Percentiles rank a stretch among this genome's conserved stretches.
These are phyloP conservation scores for Eudyptes chrysolophus DNA, from an alignment of 2,113 vertebrate species.

Conservation along the genomic window DNA sequence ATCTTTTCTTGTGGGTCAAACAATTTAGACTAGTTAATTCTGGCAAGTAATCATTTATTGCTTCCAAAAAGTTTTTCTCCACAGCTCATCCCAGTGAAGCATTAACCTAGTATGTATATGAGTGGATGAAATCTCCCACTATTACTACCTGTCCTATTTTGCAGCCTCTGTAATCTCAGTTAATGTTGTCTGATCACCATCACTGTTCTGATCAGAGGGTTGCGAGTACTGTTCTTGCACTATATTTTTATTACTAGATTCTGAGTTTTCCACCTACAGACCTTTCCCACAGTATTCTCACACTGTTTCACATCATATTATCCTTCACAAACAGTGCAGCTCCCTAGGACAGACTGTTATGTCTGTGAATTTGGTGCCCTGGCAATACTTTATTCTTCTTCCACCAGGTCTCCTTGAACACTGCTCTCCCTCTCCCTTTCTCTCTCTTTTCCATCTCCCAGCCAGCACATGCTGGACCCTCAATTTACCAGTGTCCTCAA, in stretches of 20 bases:
- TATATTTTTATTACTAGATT: not conserved
- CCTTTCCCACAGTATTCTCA: not conserved
- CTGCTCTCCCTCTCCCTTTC: not conserved
- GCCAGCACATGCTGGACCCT: not conserved
- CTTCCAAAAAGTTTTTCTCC: not conserved
- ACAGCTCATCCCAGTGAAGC: not conserved
- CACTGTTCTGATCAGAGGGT: not conserved
- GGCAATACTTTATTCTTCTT: not conserved
- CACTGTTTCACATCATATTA: not conserved
- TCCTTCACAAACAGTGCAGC: not conserved
- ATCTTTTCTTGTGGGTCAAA: slow-evolving; percentile 6
- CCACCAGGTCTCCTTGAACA: not conserved
- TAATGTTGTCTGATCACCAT: not conserved
- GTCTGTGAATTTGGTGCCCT: not conserved
- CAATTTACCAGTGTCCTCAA: not conserved
- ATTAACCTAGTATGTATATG: not conserved
- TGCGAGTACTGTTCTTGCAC: not conserved
- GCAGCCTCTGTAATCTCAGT: not conserved
- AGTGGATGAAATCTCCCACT: not conserved
- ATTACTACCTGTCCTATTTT: not conserved
- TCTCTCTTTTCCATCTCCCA: not conserved
- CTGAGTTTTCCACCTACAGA: not conserved
- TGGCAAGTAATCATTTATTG: not conserved
- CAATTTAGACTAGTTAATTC: not conserved
- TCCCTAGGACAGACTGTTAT: not conserved